Percentiles rank a stretch among this genome's conserved stretches.
These are phyloP conservation scores for Leptinotarsa texana DNA, from an alignment of 1,140 invertebrate genomes.

Conservation along the genomic window DNA sequence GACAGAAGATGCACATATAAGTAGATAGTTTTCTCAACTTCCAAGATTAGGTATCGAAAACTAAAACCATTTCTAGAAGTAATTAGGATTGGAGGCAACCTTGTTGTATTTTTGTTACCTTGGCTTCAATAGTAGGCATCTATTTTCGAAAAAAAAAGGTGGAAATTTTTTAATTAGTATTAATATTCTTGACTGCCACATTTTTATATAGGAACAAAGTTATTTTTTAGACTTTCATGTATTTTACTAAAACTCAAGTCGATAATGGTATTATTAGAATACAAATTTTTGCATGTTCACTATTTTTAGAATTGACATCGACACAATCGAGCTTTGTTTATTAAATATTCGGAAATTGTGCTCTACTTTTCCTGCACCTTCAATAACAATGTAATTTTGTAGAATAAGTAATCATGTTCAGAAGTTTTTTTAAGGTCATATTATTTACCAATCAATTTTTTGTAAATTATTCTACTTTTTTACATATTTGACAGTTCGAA, in stretches of 20 bases:
- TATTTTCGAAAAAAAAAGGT: slow-evolving; percentile 31
- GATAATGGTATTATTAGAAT: slow-evolving; percentile 7
- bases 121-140: slow-evolving; percentile 36
- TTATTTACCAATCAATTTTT: too few relatives aligned
- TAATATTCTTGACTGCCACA: slow-evolving; percentile 35
- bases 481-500: too few relatives aligned
- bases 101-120: slow-evolving; percentile 41
- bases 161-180: slow-evolving; percentile 1
- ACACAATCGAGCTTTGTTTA: not conserved
- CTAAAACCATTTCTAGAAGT: slow-evolving; percentile 17
- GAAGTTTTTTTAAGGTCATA: too few relatives aligned
- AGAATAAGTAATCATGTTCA: not conserved
- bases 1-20: slow-evolving; percentile 49
- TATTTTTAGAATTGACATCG: not conserved
- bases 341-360: not conserved
- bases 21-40: slow-evolving; percentile 39
- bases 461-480: too few relatives aligned
- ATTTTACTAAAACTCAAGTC: slow-evolving; percentile 23
- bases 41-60: slow-evolving; percentile 18
- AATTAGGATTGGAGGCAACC: slow-evolving; percentile 20
- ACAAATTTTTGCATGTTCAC: not conserved
- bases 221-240: slow-evolving; percentile 31
- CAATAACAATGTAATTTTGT: not conserved
- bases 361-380: not conserved
- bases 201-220: slow-evolving; percentile 31